phyloP scores from a whole-genome alignment of 1,140 invertebrate genomes.

The Spodoptera litura region DNA sequence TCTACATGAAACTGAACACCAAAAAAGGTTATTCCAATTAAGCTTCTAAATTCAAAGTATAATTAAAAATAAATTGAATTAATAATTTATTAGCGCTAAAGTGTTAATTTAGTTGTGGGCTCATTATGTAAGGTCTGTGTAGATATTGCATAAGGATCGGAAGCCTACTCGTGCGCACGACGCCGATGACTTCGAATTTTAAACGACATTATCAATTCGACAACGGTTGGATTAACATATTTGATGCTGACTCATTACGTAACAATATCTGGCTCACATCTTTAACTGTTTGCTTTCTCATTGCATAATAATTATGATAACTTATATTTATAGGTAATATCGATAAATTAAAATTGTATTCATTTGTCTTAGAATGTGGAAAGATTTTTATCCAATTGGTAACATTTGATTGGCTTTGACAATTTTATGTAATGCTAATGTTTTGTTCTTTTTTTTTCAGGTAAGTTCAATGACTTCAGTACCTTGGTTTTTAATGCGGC shows the following conservation, averaged over 20 bases:
- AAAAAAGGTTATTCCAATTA: background rate
- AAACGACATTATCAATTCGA: conserved; percentile 53
- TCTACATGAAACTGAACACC: background rate
- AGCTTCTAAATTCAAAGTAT: background rate
- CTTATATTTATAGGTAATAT: conserved; percentile 9
- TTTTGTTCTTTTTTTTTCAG: conserved; percentile 52
- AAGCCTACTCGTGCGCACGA: conserved; percentile 41
- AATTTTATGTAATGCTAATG: conserved; percentile 10
- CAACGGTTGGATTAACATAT: conserved; percentile 54
- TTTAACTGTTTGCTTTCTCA: conserved; percentile 32
- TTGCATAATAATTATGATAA: conserved; percentile 45
- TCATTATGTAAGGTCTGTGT: conserved; percentile 45
- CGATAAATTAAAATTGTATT: conserved; percentile 13
- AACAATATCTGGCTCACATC: conserved; percentile 18
- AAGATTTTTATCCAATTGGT: conserved; percentile 5
- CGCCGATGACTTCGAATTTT: conserved; percentile 42
- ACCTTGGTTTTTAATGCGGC: background rate
- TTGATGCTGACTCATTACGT: conserved; percentile 48
- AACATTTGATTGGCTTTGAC: background rate
- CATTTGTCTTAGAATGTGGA: conserved; percentile 16
- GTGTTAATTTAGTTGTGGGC: conserved; percentile 18
- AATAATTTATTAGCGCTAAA: conserved; percentile 20
- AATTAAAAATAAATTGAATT: conserved; percentile 1
- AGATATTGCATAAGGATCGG: conserved; percentile 51
- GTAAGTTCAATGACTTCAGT: conserved; percentile 49